Evolutionary conservation across 2,797 vertebrate genomes (phyloP).

Genomic region (Benthosema pterotum): DNA sequence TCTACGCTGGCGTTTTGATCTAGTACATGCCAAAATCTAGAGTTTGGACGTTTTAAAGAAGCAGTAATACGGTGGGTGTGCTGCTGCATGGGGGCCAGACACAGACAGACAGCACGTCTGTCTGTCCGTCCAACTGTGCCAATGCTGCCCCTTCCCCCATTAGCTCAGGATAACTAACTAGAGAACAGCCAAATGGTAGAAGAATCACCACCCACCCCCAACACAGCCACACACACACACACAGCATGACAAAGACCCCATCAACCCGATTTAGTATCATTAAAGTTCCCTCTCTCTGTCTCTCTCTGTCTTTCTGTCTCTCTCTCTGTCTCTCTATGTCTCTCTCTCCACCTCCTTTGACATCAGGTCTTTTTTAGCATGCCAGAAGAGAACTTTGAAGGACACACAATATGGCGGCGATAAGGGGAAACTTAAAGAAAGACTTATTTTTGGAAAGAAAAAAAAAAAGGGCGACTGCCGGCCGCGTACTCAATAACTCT

Average conservation of each 20-base stretch:
- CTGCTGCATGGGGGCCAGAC: neutral
- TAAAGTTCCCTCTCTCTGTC: constrained; percentile 20
- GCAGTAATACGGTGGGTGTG: no score
- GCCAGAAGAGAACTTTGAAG: constrained; percentile 30
- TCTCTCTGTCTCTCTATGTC: constrained; percentile 16
- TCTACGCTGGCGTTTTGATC: constrained; percentile 11
- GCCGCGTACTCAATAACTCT: constrained; percentile 62
- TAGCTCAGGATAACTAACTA: constrained; percentile 68
- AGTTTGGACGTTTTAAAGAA: no score
- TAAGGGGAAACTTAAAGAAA: constrained; percentile 32
- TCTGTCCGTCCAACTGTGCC: constrained; percentile 51
- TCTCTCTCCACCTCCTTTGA: constrained; percentile 23
- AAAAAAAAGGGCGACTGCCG: constrained; percentile 48
- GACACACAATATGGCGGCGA: constrained; percentile 32
- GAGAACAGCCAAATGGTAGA: constrained; percentile 41
- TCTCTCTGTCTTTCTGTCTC: constrained; percentile 19
- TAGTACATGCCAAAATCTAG: no score
- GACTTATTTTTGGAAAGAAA: constrained; percentile 46
- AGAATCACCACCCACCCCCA: constrained; percentile 26
- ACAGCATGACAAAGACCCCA: constrained; percentile 54
- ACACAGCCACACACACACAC: constrained; percentile 22
- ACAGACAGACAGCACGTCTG: constrained; percentile 45
- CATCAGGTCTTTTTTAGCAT: constrained; percentile 27
- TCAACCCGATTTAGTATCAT: constrained; percentile 42
- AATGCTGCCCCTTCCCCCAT: constrained; percentile 35